These are phyloP conservation scores for Serrognathus titanus DNA, from an alignment of 2,888 invertebrate genomes.

Conservation along the genomic window DNA sequence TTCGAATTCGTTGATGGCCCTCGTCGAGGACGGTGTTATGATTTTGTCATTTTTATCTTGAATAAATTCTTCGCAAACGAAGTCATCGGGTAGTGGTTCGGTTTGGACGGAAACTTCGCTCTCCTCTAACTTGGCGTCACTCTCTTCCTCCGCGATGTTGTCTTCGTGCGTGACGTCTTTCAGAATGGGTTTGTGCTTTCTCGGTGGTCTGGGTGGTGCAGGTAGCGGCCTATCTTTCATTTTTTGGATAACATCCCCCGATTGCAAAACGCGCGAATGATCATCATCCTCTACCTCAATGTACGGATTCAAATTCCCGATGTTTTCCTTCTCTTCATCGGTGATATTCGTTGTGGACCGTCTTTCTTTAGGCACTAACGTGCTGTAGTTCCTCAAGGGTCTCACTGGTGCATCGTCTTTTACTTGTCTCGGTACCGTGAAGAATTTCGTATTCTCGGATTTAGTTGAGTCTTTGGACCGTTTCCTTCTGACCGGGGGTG, in stretches of 20 bases:
- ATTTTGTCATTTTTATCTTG: slow-evolving; percentile 43
- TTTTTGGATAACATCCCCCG: slow-evolving; percentile 73
- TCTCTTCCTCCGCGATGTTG: slow-evolving; percentile 23
- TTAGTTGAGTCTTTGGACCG: slow-evolving; percentile 46
- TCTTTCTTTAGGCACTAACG: slow-evolving; percentile 60
- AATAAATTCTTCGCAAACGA: slow-evolving; percentile 60
- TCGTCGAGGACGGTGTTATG: slow-evolving; percentile 45
- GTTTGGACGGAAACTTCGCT: slow-evolving; percentile 81
- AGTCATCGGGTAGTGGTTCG: slow-evolving; percentile 78
- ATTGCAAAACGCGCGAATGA: slow-evolving; percentile 61
- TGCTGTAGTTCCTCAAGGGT: slow-evolving; percentile 60
- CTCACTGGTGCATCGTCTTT: slow-evolving; percentile 54
- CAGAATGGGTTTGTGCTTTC: slow-evolving; percentile 42
- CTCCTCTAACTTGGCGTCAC: slow-evolving; percentile 50
- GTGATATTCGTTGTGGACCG: slow-evolving; percentile 52
- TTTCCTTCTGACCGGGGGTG: slow-evolving; percentile 52
- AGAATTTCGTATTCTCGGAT: slow-evolving; percentile 58
- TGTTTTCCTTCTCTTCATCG: slow-evolving; percentile 44
- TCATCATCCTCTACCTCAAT: slow-evolving; percentile 61
- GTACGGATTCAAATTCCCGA: slow-evolving; percentile 55
- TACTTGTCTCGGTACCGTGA: slow-evolving; percentile 59
- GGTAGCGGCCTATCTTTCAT: slow-evolving; percentile 85
- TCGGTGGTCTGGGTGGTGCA: slow-evolving; percentile 80
- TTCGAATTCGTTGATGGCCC: slow-evolving; percentile 59
- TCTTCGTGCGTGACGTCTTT: slow-evolving; percentile 42